Evolutionary conservation across 2,888 invertebrate species (phyloP), one percentile per base, ranked within the genome.

Genomic region (Tortrix viridana): DNA sequence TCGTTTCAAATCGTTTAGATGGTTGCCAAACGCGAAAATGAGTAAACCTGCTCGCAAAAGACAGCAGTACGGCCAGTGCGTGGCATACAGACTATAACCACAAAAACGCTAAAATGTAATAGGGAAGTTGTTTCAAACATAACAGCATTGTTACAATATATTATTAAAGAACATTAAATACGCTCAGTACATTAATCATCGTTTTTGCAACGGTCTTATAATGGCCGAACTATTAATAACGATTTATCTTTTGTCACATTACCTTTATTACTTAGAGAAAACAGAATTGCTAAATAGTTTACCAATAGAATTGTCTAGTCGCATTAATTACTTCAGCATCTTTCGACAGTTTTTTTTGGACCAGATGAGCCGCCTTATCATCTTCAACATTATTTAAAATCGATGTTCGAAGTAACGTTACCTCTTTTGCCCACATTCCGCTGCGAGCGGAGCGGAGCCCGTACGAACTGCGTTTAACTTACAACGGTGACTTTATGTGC

Each of bases 151-250:
- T 37, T 37, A 19, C 37, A 20, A 37, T 50, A 37, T 50, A 50
- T 50, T 44, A 44, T 2, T 37, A 52, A 37, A 46, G 22, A 22
- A 38, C 37, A 50, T 16, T 26, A 26, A 22, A 32, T 32, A 14
- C 20, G 41, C 32, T 54, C 22, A 16, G 48, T 60, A 20, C 32
- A 55, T 60, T 55, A 60, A 49, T 60, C 54, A 60, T 43, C 48
- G 18, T 54, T 55, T 58, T 60, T 59, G 52, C 19, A 47, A 38
- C 54, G 5, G 1, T 41, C 43, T 60, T 60, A 55, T 32, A 48
- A 53, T 20, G 49, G 32, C 18, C 4, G 5, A 22, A 20, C 41
- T 12, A 23, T 44, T 23, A 19, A 60, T 60, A 22, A 54, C 12
- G 47, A 41, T 47, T 54, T 16, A 47, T 23, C 38, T 20, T 48